phyloP scores from a whole-genome alignment of 2,113 vertebrate species.

The Oreotrochilus melanogaster region DNA sequence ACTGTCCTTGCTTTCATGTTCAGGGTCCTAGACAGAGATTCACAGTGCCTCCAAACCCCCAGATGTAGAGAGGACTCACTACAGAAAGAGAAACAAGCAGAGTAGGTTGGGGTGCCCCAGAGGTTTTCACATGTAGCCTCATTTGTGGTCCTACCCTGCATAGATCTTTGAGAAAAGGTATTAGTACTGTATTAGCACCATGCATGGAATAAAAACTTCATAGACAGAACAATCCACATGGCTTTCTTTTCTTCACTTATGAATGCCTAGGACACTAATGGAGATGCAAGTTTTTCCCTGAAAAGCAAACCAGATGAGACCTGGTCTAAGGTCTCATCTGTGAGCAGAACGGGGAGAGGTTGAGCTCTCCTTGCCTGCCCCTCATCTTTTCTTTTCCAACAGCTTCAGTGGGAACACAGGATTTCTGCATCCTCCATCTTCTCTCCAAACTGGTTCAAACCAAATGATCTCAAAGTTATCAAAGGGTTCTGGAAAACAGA shows the following conservation, averaged over 20 bases:
- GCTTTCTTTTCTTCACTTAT: not conserved
- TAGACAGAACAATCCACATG: accelerated
- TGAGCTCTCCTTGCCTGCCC: not conserved
- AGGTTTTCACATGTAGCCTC: not conserved
- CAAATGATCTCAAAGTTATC: not conserved
- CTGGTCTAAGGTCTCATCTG: not conserved
- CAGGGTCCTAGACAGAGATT: not conserved
- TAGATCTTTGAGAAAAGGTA: not conserved
- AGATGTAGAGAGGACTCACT: not conserved
- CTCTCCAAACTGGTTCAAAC: not conserved
- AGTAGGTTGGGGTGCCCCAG: not conserved
- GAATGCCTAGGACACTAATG: not conserved
- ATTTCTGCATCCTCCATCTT: not conserved
- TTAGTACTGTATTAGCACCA: not conserved
- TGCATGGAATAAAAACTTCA: not conserved
- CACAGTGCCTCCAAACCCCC: accelerated
- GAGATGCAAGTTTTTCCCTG: not conserved
- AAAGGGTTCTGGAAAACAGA: not conserved
- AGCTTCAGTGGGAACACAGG: not conserved
- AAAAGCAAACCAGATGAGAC: not conserved
- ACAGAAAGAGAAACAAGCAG: not conserved
- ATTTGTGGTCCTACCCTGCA: not conserved
- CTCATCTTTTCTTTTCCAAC: not conserved
- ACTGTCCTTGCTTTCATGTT: not conserved
- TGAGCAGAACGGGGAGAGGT: not conserved